These are phyloP conservation scores for Chitala chitala DNA, from an alignment of 2,113 vertebrate species.

Conservation along the genomic window DNA sequence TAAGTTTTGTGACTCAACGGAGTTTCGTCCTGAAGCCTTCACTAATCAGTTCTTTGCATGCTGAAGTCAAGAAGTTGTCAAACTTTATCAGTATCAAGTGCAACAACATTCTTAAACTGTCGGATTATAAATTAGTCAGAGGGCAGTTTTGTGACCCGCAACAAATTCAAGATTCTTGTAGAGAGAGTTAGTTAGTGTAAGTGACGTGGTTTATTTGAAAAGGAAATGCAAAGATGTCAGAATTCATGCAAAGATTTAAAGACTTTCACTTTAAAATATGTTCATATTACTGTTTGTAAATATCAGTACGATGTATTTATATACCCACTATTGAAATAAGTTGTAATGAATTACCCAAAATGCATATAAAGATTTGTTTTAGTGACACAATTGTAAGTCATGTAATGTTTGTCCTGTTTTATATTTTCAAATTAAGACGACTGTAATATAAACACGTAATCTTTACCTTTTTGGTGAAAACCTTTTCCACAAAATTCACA, in stretches of 20 bases:
- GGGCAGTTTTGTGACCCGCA: slow-evolving; percentile 73
- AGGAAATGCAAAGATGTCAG: slow-evolving; percentile 34
- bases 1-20: slow-evolving; percentile 39
- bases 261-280: too few species aligned
- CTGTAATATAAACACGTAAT: not conserved
- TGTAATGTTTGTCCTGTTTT: not conserved
- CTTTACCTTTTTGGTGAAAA: slow-evolving; percentile 97
- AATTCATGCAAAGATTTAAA: too few species aligned
- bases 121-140: slow-evolving; percentile 52
- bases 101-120: slow-evolving; percentile 52
- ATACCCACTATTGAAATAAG: too few species aligned
- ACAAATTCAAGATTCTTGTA: slow-evolving; percentile 58
- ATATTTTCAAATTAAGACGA: slow-evolving; percentile 6
- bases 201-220: slow-evolving; percentile 59
- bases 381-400: not conserved
- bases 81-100: slow-evolving; percentile 76
- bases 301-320: too few species aligned
- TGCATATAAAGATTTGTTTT: too few species aligned
- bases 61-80: slow-evolving; percentile 82
- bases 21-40: slow-evolving; percentile 49
- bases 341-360: too few species aligned
- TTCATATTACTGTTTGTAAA: too few species aligned
- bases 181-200: slow-evolving; percentile 56
- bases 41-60: slow-evolving; percentile 62
- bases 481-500: slow-evolving; percentile 98